These are phyloP conservation scores for Odontophorus gujanensis DNA, from an alignment of 2,113 vertebrate genomes.

Conservation along the genomic window DNA sequence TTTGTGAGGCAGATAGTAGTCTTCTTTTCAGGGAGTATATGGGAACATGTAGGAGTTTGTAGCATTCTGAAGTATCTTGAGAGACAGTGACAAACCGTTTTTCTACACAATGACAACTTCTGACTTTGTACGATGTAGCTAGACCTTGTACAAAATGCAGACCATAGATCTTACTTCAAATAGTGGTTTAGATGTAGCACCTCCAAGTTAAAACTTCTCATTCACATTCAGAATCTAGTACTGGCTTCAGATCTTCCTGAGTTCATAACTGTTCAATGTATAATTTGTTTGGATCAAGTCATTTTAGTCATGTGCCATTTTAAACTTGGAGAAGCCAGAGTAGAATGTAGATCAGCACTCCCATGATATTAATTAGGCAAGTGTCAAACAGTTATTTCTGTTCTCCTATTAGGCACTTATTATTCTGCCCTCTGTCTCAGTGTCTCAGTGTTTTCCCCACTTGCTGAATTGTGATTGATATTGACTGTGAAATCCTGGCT, in stretches of 20 bases:
- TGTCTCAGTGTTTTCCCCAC: not conserved
- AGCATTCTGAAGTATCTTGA: not conserved
- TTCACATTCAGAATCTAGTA: not conserved
- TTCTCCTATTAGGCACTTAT: not conserved
- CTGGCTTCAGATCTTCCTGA: not conserved
- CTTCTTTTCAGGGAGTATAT: not conserved
- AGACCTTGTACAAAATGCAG: not conserved
- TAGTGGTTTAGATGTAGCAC: not conserved
- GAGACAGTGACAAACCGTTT: not conserved
- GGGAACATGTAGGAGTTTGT: not conserved
- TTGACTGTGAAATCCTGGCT: not conserved
- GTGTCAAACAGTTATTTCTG: not conserved
- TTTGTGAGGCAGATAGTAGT: not conserved
- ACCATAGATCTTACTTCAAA: not conserved
- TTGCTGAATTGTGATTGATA: not conserved
- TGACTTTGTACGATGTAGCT: not conserved
- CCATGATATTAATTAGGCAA: not conserved
- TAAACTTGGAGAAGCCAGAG: not conserved
- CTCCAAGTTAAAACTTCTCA: not conserved
- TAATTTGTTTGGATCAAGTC: not conserved
- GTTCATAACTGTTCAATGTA: not conserved
- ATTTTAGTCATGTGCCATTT: not conserved
- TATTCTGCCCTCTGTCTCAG: not conserved
- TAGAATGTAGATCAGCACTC: not conserved
- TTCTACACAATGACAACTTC: not conserved